These are phyloP conservation scores for Netelia fuscicornis DNA, from an alignment of 2,888 invertebrate species.

Conservation along the genomic window DNA sequence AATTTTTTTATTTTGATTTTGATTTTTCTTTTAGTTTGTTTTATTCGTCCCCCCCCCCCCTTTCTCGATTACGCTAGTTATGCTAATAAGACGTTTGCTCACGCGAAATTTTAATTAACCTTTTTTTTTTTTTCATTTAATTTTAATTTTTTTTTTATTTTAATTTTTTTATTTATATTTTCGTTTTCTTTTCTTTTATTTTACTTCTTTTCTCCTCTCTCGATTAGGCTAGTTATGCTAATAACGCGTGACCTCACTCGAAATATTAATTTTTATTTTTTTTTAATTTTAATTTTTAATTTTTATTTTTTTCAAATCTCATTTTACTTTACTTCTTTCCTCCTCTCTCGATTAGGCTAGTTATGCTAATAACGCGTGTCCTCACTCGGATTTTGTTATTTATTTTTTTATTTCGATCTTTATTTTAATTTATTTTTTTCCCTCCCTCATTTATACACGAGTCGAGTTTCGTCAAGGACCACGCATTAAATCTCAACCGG, in stretches of 20 bases:
- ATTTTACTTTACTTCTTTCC: not conserved
- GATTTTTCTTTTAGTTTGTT: too few relatives aligned
- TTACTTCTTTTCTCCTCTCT: too few relatives aligned
- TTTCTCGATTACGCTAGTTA: too few relatives aligned
- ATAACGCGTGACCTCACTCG: too few relatives aligned
- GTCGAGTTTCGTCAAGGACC: not conserved
- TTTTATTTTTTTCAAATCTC: not conserved
- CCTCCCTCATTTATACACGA: not conserved
- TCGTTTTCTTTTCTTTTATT: not conserved
- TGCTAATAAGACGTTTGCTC: too few relatives aligned
- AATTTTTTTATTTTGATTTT: not conserved
- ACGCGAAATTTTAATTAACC: too few relatives aligned
- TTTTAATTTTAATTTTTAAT: not conserved
- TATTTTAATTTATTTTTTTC: not conserved
- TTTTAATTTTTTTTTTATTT: not conserved
- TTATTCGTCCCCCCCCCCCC: too few relatives aligned
- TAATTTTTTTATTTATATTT: too few relatives aligned
- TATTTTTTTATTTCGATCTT: too few relatives aligned
- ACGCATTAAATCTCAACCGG: constrained; percentile 36
- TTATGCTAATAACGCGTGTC: too few relatives aligned
- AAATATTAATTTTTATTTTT: not conserved
- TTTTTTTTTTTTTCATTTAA: not conserved
- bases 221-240: too few relatives aligned
- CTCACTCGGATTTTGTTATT: too few relatives aligned
- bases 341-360: not conserved